phyloP scores from a whole-genome alignment of 1,140 invertebrate species.

The Drosophila asahinai region DNA sequence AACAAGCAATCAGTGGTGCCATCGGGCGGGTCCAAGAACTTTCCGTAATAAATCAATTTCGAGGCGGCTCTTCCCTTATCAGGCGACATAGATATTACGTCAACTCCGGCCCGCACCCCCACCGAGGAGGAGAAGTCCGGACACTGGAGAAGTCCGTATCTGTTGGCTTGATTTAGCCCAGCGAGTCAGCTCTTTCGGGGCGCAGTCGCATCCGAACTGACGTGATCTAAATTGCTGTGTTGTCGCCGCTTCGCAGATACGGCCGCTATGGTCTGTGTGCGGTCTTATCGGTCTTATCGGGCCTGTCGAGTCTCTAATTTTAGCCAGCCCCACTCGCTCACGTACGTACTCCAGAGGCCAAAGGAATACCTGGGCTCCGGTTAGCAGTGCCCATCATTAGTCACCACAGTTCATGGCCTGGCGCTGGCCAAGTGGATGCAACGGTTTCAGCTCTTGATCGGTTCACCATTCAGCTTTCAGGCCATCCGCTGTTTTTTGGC shows the following conservation, averaged over 20 bases:
- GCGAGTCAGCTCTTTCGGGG: conserved; percentile 1
- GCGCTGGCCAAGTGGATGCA: conserved; percentile 1
- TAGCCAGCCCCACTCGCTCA: conserved; percentile 26
- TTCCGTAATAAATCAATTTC: conserved; percentile 59
- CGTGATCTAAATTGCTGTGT: conserved; percentile 47
- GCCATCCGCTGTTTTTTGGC: conserved; percentile 21
- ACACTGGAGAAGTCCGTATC: conserved; percentile 1
- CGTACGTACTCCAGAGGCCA: neutral
- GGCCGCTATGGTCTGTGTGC: neutral
- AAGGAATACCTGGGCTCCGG: conserved; percentile 10
- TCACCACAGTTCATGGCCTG: neutral
- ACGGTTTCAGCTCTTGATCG: conserved; percentile 15
- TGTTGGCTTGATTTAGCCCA: neutral
- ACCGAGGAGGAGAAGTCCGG: neutral
- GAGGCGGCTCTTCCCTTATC: conserved; percentile 35
- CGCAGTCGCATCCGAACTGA: conserved; percentile 28
- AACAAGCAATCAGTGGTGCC: conserved; percentile 11
- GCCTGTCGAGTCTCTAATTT: conserved; percentile 41
- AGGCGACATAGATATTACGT: conserved; percentile 22
- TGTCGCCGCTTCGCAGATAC: conserved; percentile 31
- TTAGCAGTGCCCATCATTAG: neutral
- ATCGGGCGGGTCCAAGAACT: conserved; percentile 15
- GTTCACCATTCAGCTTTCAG: conserved; percentile 4
- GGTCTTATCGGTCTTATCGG: conserved; percentile 42
- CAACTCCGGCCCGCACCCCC: neutral